Base-by-base conservation (phyloP, 1,140 invertebrate genomes). In the Tetraneura akinire region DNA sequence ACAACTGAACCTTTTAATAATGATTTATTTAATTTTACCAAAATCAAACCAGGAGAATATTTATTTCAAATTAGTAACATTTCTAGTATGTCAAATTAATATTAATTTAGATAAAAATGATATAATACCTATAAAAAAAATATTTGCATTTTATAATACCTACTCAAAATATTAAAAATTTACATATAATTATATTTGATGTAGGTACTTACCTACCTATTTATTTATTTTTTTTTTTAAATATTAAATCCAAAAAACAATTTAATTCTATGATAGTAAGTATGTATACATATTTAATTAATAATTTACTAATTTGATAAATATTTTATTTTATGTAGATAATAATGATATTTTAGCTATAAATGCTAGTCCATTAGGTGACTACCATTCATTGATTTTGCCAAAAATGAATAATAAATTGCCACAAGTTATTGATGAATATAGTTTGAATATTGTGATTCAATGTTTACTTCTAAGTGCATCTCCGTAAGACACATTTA, bases 331-430 rank as follows among this genome's bases (percentile, higher is more conserved):
- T 51, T 4, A 49, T 51, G 55, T 74, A 74, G 64, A n/a, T 29
- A 26, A 16, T 57, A 64, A 81, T 62, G 78, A 82, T 76, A 47
- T 64, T 11, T 80, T 83, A 11, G 81, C 80, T 42, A 88, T 91
- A 45, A 94, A 94, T 87, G 88, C 90, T 4, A 93, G 92, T 84
- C 92, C 92, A 3, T 86, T 93, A 82, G 90, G 90, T 81, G 87
- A 85, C 81, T 88, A 90, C 51, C 91, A 93, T 85, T 88, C 88
- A 81, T 86, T 94, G 53, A 83, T 93, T 11, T 85, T 92, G 49
- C 90, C 91, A 11, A 86, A 88, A 81, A 83, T 91, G 18, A 84
- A 88, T 26, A 83, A 85, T 80, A 87, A 87, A 82, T 84, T 88
- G 71, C 90, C 91, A 32, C 92, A 94, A 86, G 83, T 87, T 57